These are phyloP conservation scores for Rhopilema esculentum DNA, from an alignment of 30 jellyfish, hydroid and myxozoan genomes.

Conservation along the genomic window DNA sequence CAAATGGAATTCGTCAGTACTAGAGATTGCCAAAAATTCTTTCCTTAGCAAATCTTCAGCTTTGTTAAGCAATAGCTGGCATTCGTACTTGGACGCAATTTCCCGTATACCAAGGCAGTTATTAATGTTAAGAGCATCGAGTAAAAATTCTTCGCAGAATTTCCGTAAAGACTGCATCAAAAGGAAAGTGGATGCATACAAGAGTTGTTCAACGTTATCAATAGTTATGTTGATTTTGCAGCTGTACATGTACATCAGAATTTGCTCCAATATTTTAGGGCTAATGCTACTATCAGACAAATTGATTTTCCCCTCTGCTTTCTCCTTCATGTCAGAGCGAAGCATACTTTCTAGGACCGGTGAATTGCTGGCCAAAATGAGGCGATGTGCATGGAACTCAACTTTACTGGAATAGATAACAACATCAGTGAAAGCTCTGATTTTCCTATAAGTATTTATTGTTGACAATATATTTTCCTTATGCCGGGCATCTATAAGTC, in stretches of 20 bases:
- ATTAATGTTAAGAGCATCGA: constrained; percentile 29
- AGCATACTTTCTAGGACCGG: constrained; percentile 91
- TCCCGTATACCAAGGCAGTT: constrained; percentile 79
- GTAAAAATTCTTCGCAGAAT: constrained; percentile 76
- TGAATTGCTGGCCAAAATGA: constrained; percentile 87
- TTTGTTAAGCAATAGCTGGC: constrained; percentile 45
- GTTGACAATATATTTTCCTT: constrained; percentile 47
- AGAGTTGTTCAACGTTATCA: constrained; percentile 75
- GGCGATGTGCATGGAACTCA: constrained; percentile 78
- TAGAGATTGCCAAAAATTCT: constrained; percentile 54
- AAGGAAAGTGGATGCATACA: constrained; percentile 69
- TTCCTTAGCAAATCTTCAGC: constrained; percentile 60
- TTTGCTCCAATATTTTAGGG: constrained; percentile 52
- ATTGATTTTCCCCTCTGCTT: constrained; percentile 76
- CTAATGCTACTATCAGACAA: constrained; percentile 60
- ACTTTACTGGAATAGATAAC: constrained; percentile 24
- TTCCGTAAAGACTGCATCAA: constrained; percentile 69
- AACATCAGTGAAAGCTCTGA: constrained; percentile 81
- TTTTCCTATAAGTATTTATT: constrained; percentile 29
- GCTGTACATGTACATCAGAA: constrained; percentile 82
- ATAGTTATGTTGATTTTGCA: constrained; percentile 64
- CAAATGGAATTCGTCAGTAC: constrained; percentile 66
- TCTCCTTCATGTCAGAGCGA: constrained; percentile 83
- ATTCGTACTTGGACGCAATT: constrained; percentile 72
- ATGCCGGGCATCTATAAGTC: constrained; percentile 42